These are phyloP conservation scores for Parnassius orleans DNA, from an alignment of 2,888 invertebrate genomes.

Conservation along the genomic window DNA sequence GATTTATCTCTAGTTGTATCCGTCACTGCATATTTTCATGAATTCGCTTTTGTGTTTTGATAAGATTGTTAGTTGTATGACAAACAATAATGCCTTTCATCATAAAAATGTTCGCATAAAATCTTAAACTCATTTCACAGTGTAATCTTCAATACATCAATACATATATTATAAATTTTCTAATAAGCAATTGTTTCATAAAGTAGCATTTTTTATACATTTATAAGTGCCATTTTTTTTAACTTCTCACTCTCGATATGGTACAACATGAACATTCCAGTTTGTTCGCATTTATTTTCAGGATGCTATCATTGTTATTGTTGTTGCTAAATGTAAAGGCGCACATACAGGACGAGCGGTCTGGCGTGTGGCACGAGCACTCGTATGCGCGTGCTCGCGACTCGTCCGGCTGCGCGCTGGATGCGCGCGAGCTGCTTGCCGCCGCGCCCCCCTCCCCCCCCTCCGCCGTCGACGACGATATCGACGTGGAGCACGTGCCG, in stretches of 20 bases:
- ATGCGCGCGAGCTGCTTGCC: constrained; percentile 37
- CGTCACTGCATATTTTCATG: too few species aligned
- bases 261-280: too few species aligned
- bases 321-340: neutral
- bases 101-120: too few species aligned
- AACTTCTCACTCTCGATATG: neutral
- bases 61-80: too few species aligned
- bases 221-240: neutral
- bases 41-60: too few species aligned
- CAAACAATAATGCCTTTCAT: too few species aligned
- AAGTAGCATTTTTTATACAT: too few species aligned
- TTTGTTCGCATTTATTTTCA: neutral
- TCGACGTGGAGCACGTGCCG: constrained; percentile 33
- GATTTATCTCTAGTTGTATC: too few species aligned
- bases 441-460: constrained; percentile 33
- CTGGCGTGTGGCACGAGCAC: constrained; percentile 65
- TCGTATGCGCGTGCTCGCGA: constrained; percentile 59
- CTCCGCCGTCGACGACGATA: constrained; percentile 13
- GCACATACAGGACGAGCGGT: constrained; percentile 33
- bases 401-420: constrained; percentile 34
- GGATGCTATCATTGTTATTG: neutral
- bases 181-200: too few species aligned
- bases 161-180: too few species aligned
- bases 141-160: too few species aligned
- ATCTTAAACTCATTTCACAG: too few species aligned